Evolutionary conservation across 1,140 invertebrate genomes (phyloP), one percentile per base, ranked within the genome.

Genomic region (Venturia canescens): DNA sequence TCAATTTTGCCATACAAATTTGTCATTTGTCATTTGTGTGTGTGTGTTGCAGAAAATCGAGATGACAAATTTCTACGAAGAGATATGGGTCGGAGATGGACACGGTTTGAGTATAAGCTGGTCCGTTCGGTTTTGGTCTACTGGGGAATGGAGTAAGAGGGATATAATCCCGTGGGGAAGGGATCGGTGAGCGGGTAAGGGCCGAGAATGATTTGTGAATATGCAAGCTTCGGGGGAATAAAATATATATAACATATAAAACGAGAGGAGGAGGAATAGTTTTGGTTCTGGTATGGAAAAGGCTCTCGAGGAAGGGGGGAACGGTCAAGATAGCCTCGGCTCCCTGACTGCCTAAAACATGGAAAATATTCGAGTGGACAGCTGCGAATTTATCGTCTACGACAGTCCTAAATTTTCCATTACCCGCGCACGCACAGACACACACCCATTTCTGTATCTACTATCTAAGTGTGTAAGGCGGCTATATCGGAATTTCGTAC

Each of bases 341-440:
- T 88, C 84, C 86, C 88, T 80, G 88, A 85, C 86, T 89, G 85
- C 87, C 88, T 90, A 91, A 90, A 91, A 90, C 87, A 91, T 86
- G 89, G 89, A 90, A 91, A 91, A 90, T 91, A 91, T 90, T 91
- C 89, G 86, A 91, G 88, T 88, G 86, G 89, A 91, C 89, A 89
- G 90, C 89, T 87, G 89, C 87, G 89, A 90, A 91, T 91, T 91
- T 90, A 91, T 90, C 87, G 90, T 87, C 79, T 86, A 53, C 78
- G 82, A 86, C 83, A 84, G 86, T 86, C 89, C 87, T 91, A 90
- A 91, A 91, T 91, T 91, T 91, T 90, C 90, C 90, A 91, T 91
- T 90, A 91, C 87, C 60, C 23, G 57, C 57, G 87, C 86, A 84
- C 88, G 85, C 87, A 88, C 83, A 84, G 77, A 84, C 80, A 83